Base-by-base conservation (phyloP, 2,888 invertebrate species). In the Cotesia congregata region DNA sequence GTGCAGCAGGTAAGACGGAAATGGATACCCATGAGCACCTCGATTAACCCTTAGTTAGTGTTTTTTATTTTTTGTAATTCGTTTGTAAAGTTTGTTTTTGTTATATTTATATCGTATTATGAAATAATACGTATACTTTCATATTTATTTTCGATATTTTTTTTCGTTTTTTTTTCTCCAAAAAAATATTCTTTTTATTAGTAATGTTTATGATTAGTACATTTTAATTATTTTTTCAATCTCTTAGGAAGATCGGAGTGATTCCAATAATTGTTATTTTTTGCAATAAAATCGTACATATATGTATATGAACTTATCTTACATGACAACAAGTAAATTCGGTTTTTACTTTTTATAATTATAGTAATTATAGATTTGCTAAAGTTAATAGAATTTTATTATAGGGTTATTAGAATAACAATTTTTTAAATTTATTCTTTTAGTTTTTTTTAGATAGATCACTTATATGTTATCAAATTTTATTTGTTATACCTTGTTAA, bases 1-100 rank as follows among this genome's bases (percentile, higher is more conserved):
- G 87, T 82, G 86, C 88, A 83, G 90, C 92, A 92, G 93, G 93
- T 93, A 95, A 94, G 92, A 89, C 82, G 88, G 88, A 89, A 86
- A 89, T 90, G 87, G 91, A 91, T 85, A 89, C 85, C 85, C 88
- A 89, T 84, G 90, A 90, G 83, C 85, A 89, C 87, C 89, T 90
- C 86, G 91, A 91, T 88, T 91, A 87, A 90, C 85, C 83, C 50
- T 50, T 50, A 50, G 50, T 50, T 50, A 50, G 50, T 30, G n/a
- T 40, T 59, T 74, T 74, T 74, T 67, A 20, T 6, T 50, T 50
- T 50, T 50, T 50, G 12, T 50, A 50, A 50, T 50, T 50, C 12
- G 12, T 50, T 50, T 50, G 50, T 50, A 12, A 50, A 50, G 50
- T 62, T 69, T 41, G 30, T 38, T 60, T 40, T n/a, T 2, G 61